Percentiles rank a stretch among this genome's conserved stretches.
Evolutionary conservation across 2,113 vertebrate genomes (phyloP).

Genomic region (Falcunculus frontatus): DNA sequence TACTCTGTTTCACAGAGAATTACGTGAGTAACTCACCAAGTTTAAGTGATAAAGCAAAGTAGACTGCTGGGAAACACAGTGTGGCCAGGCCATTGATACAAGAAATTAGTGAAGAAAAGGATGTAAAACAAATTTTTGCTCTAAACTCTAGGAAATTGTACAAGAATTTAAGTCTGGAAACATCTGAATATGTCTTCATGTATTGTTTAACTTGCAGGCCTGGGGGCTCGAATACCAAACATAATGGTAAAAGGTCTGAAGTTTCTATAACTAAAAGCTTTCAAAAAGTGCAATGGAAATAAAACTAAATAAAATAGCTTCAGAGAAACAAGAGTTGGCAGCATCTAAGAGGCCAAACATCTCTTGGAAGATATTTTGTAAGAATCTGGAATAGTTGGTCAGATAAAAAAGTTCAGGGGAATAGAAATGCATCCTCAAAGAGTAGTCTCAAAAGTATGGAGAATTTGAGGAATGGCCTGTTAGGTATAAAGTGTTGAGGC

Average conservation of each 20-base stretch:
- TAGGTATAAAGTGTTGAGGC: not conserved
- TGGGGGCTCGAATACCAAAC: not conserved
- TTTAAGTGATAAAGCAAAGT: not conserved
- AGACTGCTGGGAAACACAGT: not conserved
- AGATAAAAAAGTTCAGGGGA: not conserved
- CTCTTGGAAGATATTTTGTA: not conserved
- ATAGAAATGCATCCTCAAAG: not conserved
- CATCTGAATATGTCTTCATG: not conserved
- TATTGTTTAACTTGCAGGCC: conserved; percentile 15
- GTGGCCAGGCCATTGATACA: not conserved
- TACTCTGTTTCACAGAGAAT: not conserved
- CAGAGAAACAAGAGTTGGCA: conserved; percentile 12
- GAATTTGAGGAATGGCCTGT: not conserved
- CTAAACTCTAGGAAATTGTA: not conserved
- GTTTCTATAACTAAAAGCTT: conserved; percentile 2
- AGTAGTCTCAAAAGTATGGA: not conserved
- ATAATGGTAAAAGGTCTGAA: conserved; percentile 23
- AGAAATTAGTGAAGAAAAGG: not conserved
- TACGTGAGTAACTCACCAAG: not conserved
- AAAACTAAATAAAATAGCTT: not conserved
- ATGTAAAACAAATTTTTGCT: not conserved
- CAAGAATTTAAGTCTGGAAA: conserved; percentile 2
- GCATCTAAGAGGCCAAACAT: not conserved
- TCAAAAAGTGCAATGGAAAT: conserved; percentile 1
- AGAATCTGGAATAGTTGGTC: not conserved